These are phyloP conservation scores for Caenorhabditis becei DNA, from an alignment of 2,888 invertebrate genomes.

Conservation along the genomic window DNA sequence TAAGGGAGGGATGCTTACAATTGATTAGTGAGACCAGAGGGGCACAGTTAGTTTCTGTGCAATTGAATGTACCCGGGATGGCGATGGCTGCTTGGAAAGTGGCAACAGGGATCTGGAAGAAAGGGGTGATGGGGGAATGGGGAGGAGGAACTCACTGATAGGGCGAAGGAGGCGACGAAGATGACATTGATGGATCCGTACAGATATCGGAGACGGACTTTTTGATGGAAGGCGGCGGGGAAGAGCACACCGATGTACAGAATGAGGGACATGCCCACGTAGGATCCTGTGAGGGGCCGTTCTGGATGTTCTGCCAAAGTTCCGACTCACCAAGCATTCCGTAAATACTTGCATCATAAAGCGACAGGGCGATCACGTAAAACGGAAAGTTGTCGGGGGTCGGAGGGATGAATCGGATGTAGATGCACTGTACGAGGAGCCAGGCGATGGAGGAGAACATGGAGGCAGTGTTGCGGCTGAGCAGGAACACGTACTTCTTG, in stretches of 20 bases:
- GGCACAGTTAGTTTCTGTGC: constrained; percentile 11
- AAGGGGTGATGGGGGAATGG: background rate
- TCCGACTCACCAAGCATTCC: constrained; percentile 17
- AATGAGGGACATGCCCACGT: constrained; percentile 40
- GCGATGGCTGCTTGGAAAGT: constrained; percentile 22
- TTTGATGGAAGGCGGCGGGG: constrained; percentile 23
- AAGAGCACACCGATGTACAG: constrained; percentile 36
- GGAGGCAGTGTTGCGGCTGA: constrained; percentile 12
- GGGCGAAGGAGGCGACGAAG: constrained; percentile 1
- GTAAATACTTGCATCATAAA: constrained; percentile 30
- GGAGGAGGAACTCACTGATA: constrained; percentile 4
- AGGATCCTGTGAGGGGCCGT: constrained; percentile 3
- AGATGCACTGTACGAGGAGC: constrained; percentile 37
- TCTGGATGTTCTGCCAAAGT: no score
- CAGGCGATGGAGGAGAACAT: background rate
- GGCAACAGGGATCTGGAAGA: constrained; percentile 33
- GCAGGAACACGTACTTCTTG: constrained; percentile 37
- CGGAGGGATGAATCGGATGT: constrained; percentile 28
- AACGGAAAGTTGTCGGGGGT: constrained; percentile 7
- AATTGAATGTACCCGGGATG: constrained; percentile 13
- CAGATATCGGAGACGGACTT: constrained; percentile 4
- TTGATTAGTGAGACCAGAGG: constrained; percentile 24
- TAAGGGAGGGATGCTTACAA: constrained; percentile 1
- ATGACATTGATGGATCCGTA: constrained; percentile 23
- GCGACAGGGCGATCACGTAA: constrained; percentile 17